These are phyloP conservation scores for Plecturocebus donacophilus DNA, from an alignment of 2,113 vertebrate species.

Conservation along the genomic window DNA sequence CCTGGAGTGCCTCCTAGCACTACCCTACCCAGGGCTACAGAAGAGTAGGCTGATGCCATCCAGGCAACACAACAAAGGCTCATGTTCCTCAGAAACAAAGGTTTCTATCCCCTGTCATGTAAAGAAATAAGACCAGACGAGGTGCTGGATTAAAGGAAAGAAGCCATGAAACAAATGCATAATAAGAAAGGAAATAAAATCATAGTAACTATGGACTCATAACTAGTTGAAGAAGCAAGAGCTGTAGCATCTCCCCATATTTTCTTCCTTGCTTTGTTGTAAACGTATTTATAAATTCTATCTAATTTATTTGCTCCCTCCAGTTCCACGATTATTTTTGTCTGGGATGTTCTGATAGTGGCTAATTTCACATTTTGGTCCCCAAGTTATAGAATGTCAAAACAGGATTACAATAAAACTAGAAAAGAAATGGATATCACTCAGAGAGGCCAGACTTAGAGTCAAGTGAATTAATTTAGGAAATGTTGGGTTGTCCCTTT, in stretches of 20 bases:
- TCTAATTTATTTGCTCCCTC: not conserved
- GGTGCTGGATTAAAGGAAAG: not conserved
- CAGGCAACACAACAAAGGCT: not conserved
- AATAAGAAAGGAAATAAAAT: not conserved
- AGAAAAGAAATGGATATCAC: not conserved
- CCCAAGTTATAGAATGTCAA: not conserved
- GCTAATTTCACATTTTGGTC: not conserved
- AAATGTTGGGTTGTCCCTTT: not conserved
- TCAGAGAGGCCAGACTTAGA: not conserved
- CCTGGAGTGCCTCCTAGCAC: not conserved
- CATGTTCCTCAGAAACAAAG: not conserved
- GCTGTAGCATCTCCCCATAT: not conserved
- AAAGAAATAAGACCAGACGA: not conserved
- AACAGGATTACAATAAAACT: not conserved
- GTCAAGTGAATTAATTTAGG: not conserved
- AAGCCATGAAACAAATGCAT: not conserved
- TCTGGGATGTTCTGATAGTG: not conserved
- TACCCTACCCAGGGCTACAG: not conserved
- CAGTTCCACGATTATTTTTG: not conserved
- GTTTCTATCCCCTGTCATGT: not conserved
- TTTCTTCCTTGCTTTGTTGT: not conserved
- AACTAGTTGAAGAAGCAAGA: not conserved
- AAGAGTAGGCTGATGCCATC: not conserved
- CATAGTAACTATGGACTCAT: not conserved
- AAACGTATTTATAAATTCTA: not conserved